phyloP scores from a whole-genome alignment of 2,797 vertebrate genomes.

The Cyclopterus lumpus region DNA sequence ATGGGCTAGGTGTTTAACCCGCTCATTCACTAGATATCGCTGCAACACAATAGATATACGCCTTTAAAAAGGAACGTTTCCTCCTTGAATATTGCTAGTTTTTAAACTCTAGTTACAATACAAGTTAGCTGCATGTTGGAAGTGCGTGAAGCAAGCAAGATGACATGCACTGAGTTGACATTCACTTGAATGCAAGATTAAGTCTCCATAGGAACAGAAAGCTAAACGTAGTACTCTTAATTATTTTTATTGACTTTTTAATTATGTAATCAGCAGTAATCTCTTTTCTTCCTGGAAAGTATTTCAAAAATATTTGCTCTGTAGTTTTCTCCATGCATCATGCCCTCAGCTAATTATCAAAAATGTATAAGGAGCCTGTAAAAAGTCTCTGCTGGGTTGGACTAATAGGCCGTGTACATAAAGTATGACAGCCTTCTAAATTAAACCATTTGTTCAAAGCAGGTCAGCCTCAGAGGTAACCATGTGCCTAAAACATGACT shows the following conservation, averaged over 20 bases:
- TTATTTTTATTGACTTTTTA: neutral
- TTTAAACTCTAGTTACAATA: neutral
- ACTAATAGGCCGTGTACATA: slow-evolving; percentile 51
- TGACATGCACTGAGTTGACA: slow-evolving; percentile 7
- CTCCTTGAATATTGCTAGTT: neutral
- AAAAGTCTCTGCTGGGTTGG: slow-evolving; percentile 47
- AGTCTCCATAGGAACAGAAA: slow-evolving; percentile 13
- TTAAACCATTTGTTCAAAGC: slow-evolving; percentile 61
- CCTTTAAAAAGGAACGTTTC: neutral
- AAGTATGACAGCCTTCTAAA: slow-evolving; percentile 56
- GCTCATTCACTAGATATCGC: neutral
- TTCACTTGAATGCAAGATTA: slow-evolving; percentile 7
- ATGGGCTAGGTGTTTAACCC: neutral
- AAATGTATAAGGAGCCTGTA: slow-evolving; percentile 31
- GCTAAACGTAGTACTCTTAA: neutral
- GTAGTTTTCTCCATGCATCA: slow-evolving; percentile 12
- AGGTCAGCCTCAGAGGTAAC: slow-evolving; percentile 41
- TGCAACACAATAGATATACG: neutral
- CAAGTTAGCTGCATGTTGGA: slow-evolving; percentile 1
- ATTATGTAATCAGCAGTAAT: slow-evolving; percentile 21
- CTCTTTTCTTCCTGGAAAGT: slow-evolving; percentile 20
- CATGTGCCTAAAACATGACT: slow-evolving; percentile 33
- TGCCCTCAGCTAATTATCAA: slow-evolving; percentile 38
- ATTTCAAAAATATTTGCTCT: slow-evolving; percentile 15
- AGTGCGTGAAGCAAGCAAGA: neutral